phyloP scores from a whole-genome alignment of 2,888 invertebrate species.

The Diploptera punctata region DNA sequence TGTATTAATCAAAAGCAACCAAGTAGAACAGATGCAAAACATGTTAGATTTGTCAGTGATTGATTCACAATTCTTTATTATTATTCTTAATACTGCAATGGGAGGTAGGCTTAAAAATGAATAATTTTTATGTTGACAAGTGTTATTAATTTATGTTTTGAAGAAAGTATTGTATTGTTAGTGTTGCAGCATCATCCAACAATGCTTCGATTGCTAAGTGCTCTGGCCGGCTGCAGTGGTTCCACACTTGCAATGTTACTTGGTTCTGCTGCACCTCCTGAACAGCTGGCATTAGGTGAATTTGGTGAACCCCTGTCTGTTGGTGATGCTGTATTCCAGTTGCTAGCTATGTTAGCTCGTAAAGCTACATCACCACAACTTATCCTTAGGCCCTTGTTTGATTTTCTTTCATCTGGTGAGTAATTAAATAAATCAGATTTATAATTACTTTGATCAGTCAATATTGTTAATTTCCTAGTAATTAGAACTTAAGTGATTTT shows the following conservation, averaged over 20 bases:
- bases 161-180: slow-evolving; percentile 52
- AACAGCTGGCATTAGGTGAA: slow-evolving; percentile 49
- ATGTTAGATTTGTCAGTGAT: no score
- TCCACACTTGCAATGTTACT: slow-evolving; percentile 72
- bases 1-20: no score
- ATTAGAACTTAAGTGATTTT: no score
- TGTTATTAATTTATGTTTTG: no score
- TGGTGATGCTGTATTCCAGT: slow-evolving; percentile 87
- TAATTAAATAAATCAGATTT: slow-evolving; percentile 22
- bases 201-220: slow-evolving; percentile 82
- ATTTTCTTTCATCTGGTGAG: slow-evolving; percentile 65
- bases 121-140: no score
- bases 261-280: slow-evolving; percentile 54
- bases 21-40: no score
- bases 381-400: slow-evolving; percentile 78
- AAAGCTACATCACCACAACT: slow-evolving; percentile 73
- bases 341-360: slow-evolving; percentile 73
- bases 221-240: slow-evolving; percentile 78
- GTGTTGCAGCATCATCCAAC: slow-evolving; percentile 78
- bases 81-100: no score
- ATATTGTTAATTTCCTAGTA: no score
- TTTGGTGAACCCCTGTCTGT: slow-evolving; percentile 74
- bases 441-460: no score
- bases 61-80: no score
- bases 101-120: no score